Evolutionary conservation across 2,888 invertebrate genomes (phyloP).

Genomic region (Pteria penguin): DNA sequence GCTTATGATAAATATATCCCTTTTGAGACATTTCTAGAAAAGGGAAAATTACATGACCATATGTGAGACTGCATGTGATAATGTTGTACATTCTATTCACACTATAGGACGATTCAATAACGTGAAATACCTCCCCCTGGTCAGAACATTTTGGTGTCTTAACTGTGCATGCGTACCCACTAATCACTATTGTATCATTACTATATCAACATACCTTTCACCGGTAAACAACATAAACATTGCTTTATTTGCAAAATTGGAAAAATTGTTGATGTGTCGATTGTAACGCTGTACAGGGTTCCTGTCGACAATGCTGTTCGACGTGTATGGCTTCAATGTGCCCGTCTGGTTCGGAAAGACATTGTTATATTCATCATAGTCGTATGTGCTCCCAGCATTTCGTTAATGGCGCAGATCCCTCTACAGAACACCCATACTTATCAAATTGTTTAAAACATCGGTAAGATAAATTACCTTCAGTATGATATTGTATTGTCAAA

Average conservation of each 20-base stretch:
- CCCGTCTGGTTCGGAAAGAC: background rate
- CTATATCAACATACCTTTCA: background rate
- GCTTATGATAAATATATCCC: no score
- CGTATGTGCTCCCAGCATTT: background rate
- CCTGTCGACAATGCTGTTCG: background rate
- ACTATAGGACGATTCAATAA: background rate
- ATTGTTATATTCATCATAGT: background rate
- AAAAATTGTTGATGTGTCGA: background rate
- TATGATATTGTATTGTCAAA: no score
- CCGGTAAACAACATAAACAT: background rate
- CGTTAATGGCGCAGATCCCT: background rate
- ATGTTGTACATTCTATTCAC: no score
- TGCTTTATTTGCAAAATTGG: constrained; percentile 17
- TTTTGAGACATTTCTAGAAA: no score
- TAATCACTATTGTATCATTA: background rate
- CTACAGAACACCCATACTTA: background rate
- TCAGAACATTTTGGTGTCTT: background rate
- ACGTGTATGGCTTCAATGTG: background rate
- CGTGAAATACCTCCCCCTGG: background rate
- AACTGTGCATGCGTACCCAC: background rate
- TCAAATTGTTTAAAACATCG: background rate
- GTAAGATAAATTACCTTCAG: no score
- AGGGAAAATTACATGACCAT: no score
- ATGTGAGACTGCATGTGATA: no score
- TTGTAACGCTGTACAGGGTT: constrained; percentile 14